Evolutionary conservation across 2,797 vertebrate species (phyloP).

Genomic region (Sciaenops ocellatus): DNA sequence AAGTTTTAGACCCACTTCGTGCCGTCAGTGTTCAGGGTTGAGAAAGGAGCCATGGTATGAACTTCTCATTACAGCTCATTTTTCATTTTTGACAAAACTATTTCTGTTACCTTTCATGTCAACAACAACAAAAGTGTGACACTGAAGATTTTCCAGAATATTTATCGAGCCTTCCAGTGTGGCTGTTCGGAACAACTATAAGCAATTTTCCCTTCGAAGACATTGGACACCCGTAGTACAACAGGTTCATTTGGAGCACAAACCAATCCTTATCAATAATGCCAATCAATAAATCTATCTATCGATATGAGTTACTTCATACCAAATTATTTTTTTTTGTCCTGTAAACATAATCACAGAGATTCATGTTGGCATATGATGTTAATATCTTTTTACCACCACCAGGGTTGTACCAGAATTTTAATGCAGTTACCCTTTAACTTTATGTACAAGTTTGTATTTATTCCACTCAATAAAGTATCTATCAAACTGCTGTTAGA

Average conservation of each 20-base stretch:
- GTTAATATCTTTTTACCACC: not conserved
- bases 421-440: not conserved
- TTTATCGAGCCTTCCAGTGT: not conserved
- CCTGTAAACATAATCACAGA: not conserved
- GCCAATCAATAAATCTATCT: too few species aligned
- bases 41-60: not conserved
- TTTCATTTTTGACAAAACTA: not conserved
- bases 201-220: not conserved
- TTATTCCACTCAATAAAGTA: not conserved
- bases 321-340: too few species aligned
- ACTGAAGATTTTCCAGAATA: not conserved
- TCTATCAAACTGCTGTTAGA: not conserved
- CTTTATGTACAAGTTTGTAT: not conserved
- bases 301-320: not conserved
- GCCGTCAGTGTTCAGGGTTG: not conserved
- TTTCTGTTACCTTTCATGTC: not conserved
- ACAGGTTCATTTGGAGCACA: not conserved
- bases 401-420: not conserved
- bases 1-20: not conserved
- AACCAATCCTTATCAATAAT: not conserved
- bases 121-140: not conserved
- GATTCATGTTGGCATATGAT: not conserved
- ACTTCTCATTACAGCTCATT: not conserved
- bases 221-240: not conserved
- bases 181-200: not conserved